Base-by-base conservation (phyloP, 2,797 vertebrate genomes). In the Gadopsis bispinosus region DNA sequence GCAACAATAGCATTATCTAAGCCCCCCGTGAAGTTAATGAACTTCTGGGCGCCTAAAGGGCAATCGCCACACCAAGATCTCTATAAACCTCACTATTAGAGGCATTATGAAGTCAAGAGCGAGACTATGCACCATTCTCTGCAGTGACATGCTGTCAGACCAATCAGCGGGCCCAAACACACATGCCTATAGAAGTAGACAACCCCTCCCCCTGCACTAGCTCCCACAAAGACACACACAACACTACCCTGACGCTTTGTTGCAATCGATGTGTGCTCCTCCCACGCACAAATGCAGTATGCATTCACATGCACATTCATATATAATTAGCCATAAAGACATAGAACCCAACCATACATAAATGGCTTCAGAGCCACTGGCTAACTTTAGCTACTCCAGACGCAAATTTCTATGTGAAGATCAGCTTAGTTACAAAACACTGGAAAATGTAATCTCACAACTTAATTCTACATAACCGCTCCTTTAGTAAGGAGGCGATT, bases 111-210 rank as follows among this genome's bases (percentile, higher is more conserved):
- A 89, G 91, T 87, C 91, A 86, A 82, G 79, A 90, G 81, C 45
- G 37, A 87, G 85, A 84, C 88, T 82, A 80, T 37, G 69, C 80
- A 80, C 80, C 73, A 89, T 93, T 85, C 86, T 87, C 87, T 54
- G 54, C 83, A 80, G 84, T 89, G 91, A 91, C 92, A 91, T 75
- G 87, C 88, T 92, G 92, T 94, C 92, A 93, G 88, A 90, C 90
- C 89, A 91, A 94, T 94, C 88, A 91, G 85, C 31, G 39, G 83
- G 74, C 84, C 85, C 81, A 85, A 90, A 87, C 86, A 88, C 87
- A 90, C 88, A 90, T 13, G 79, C 74, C 90, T 91, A 91, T 90
- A 84, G 86, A 89, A 90, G 86, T 55, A 88, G 91, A 94, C 92
- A 92, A 83, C 90, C 90, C 91, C 83, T 90, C 90, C 91, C 89